Percentiles rank a stretch among this genome's conserved stretches.
These are phyloP conservation scores for Battus philenor DNA, from an alignment of 1,140 invertebrate species.

Conservation along the genomic window DNA sequence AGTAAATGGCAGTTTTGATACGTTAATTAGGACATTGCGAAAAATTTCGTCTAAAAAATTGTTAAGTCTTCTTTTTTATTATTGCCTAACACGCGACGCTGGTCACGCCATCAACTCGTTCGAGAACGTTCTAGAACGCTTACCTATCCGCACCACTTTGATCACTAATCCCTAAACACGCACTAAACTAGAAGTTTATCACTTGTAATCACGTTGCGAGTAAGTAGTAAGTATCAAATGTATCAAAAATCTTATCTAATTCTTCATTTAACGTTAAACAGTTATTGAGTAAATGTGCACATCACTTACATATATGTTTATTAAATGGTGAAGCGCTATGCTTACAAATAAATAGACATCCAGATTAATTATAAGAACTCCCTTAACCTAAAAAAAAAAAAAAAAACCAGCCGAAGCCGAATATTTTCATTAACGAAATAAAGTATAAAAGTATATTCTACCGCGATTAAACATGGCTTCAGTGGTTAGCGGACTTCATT, in stretches of 20 bases:
- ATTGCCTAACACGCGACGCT: conserved; percentile 40
- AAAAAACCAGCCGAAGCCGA: conserved; percentile 46
- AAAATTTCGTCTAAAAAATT: conserved; percentile 70
- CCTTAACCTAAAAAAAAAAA: conserved; percentile 66
- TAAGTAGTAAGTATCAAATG: conserved; percentile 74
- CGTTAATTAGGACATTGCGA: conserved; percentile 59
- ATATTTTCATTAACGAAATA: conserved; percentile 27
- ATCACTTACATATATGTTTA: conserved; percentile 59
- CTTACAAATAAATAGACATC: conserved; percentile 71
- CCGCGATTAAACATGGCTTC: conserved; percentile 24
- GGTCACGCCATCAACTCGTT: conserved; percentile 6
- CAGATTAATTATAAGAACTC: conserved; percentile 64
- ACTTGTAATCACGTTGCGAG: conserved; percentile 74
- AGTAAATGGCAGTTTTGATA: conserved; percentile 67
- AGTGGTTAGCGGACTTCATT: conserved; percentile 50
- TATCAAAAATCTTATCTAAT: conserved; percentile 72
- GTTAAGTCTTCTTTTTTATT: conserved; percentile 66
- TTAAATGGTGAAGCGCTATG: conserved; percentile 57
- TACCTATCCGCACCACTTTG: conserved; percentile 67
- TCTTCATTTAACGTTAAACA: conserved; percentile 52
- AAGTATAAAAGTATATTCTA: no score
- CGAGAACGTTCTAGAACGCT: conserved; percentile 27
- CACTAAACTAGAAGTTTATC: conserved; percentile 67
- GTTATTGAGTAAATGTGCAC: conserved; percentile 67
- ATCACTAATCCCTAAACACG: conserved; percentile 55